Evolutionary conservation across 64 coral and sea anemone genomes (phyloP).

Genomic region (Montipora sp.): DNA sequence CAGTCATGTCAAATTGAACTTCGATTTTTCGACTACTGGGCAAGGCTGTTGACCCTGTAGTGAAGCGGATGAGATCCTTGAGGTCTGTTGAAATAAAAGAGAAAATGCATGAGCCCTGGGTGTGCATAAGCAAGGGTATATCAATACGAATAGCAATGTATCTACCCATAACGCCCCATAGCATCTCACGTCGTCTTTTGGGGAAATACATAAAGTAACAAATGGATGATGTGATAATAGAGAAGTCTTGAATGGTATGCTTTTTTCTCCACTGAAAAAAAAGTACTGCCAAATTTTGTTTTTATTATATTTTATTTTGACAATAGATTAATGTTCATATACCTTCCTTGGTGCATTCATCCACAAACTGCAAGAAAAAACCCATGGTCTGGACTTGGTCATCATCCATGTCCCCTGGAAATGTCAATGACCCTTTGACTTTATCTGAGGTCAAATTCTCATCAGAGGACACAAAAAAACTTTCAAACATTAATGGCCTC

Average conservation of each 20-base stretch:
- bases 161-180: background rate
- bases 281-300: background rate
- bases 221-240: background rate
- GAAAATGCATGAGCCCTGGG: background rate
- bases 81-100: slow-evolving; percentile 29
- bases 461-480: background rate
- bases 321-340: background rate
- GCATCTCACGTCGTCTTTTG: background rate
- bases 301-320: background rate
- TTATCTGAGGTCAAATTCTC: background rate
- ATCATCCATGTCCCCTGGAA: background rate
- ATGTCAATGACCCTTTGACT: slow-evolving; percentile 12
- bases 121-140: background rate
- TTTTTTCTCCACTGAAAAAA: background rate
- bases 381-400: slow-evolving; percentile 19
- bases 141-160: background rate
- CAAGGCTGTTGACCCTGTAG: slow-evolving; percentile 8
- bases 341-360: slow-evolving; percentile 31
- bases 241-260: background rate
- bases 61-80: background rate
- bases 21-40: slow-evolving; percentile 4
- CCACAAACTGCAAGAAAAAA: slow-evolving; percentile 45
- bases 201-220: background rate
- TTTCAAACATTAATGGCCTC: slow-evolving; percentile 49
- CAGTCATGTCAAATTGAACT: background rate